These are phyloP conservation scores for Coregonus ussuriensis DNA, from an alignment of 2,797 vertebrate genomes.

Conservation along the genomic window DNA sequence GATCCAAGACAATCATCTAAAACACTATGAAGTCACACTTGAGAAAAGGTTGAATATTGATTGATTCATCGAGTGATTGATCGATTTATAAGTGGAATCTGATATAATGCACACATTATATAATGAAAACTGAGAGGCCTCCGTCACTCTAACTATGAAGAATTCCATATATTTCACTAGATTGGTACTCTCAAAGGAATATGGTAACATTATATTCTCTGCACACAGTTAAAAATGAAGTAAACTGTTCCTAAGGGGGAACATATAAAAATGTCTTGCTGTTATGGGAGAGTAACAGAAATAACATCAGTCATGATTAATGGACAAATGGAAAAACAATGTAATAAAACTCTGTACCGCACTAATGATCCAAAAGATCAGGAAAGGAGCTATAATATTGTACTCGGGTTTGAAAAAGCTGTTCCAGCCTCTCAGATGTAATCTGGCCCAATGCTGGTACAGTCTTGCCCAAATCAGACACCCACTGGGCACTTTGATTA, in stretches of 20 bases:
- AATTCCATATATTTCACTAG: background rate
- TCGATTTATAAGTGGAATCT: no score
- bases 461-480: background rate
- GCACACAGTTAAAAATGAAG: background rate
- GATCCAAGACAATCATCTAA: no score
- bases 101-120: background rate
- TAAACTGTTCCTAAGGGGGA: slow-evolving; percentile 22
- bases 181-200: slow-evolving; percentile 16
- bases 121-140: background rate
- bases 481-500: background rate
- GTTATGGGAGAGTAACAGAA: slow-evolving; percentile 17
- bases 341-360: background rate
- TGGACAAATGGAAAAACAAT: background rate
- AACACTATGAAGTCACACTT: no score
- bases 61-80: no score
- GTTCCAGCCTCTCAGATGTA: background rate
- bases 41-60: no score
- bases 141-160: no score
- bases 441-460: background rate
- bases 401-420: background rate
- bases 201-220: slow-evolving; percentile 29
- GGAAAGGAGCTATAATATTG: no score
- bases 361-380: background rate
- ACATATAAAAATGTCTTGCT: slow-evolving; percentile 2
- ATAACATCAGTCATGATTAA: slow-evolving; percentile 7